Percentiles rank a stretch among this genome's conserved stretches.
Conservation (phyloP, 1,140 invertebrate species). For the Dolichoris vasculosae region DNA sequence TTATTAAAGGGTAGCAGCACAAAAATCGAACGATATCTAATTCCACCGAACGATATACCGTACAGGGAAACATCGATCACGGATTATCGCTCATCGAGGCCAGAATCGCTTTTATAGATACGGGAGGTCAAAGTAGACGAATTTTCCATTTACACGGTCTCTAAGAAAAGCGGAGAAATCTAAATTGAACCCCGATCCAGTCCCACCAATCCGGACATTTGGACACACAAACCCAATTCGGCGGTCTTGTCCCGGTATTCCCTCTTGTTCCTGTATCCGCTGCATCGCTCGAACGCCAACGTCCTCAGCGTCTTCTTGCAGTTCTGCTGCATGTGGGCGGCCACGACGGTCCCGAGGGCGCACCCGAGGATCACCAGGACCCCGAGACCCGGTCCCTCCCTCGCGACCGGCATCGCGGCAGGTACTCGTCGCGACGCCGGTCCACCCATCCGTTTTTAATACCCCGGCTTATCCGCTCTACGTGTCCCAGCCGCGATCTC, state of each 20-base stretch:
- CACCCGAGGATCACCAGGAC: neutral
- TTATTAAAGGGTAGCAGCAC: too few species aligned
- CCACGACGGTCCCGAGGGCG: neutral
- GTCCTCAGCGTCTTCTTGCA: conserved; percentile 10
- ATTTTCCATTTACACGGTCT: neutral
- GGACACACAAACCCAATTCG: neutral
- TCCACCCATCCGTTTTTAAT: conserved; percentile 52
- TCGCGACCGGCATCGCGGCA: neutral
- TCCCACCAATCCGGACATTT: too few species aligned
- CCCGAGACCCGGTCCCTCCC: neutral
- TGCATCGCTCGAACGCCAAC: neutral
- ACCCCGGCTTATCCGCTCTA: conserved; percentile 52
- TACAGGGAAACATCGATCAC: neutral
- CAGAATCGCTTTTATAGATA: neutral
- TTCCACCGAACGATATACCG: neutral
- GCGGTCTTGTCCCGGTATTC: neutral
- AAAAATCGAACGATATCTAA: too few species aligned
- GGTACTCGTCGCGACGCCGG: neutral
- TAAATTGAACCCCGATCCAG: too few species aligned
- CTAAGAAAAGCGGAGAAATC: too few species aligned
- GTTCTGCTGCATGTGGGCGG: neutral
- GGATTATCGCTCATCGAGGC: neutral
- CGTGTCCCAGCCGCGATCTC: conserved; percentile 43
- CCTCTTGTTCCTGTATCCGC: conserved; percentile 16
- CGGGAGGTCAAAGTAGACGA: neutral